These are phyloP conservation scores for Bradypus variegatus DNA, from an alignment of 2,797 vertebrate species.

Conservation along the genomic window DNA sequence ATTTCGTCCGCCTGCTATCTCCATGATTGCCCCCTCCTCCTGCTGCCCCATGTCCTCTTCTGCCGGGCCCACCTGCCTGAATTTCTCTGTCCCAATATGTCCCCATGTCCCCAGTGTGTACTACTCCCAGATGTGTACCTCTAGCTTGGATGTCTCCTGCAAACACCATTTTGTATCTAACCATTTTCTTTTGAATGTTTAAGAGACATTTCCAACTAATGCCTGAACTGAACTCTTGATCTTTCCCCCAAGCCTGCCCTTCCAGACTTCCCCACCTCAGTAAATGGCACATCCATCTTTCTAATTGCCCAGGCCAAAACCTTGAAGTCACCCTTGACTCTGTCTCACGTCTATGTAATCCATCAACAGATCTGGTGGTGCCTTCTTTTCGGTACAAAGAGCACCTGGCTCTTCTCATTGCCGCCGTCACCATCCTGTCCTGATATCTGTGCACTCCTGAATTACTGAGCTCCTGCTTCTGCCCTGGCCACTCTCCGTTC, in stretches of 20 bases:
- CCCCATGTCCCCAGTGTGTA: too few relatives aligned
- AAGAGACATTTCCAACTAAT: not conserved
- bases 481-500: not conserved
- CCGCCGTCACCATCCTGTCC: too few relatives aligned
- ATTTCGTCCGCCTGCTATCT: too few relatives aligned
- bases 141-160: not conserved
- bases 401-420: too few relatives aligned
- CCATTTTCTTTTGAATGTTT: not conserved
- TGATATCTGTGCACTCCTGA: not conserved
- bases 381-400: not conserved
- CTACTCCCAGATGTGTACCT: not conserved
- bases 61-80: not conserved
- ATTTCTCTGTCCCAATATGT: not conserved
- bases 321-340: not conserved
- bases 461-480: too few relatives aligned
- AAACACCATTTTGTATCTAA: not conserved
- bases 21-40: too few relatives aligned
- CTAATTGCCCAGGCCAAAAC: not conserved
- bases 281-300: not conserved
- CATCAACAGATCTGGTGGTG: too few relatives aligned
- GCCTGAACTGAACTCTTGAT: not conserved
- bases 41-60: not conserved
- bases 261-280: not conserved
- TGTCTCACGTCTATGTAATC: not conserved
- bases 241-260: not conserved